Conservation (phyloP, 2,888 invertebrate species). For the Temnothorax rugatulus region DNA sequence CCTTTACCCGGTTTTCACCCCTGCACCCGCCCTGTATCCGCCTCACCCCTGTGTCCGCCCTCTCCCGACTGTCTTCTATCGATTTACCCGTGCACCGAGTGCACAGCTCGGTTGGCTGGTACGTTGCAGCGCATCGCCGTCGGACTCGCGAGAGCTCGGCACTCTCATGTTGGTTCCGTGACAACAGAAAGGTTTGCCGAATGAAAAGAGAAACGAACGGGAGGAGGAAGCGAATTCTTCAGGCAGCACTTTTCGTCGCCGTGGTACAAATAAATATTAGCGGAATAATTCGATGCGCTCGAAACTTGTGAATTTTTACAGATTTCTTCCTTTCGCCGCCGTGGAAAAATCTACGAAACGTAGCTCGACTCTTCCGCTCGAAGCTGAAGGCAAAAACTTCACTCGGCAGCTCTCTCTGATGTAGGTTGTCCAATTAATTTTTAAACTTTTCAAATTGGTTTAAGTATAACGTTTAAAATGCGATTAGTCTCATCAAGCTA, state of each 20-base stretch:
- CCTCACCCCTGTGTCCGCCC: constrained; percentile 34
- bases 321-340: background rate
- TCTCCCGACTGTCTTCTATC: constrained; percentile 62
- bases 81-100: constrained; percentile 71
- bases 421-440: background rate
- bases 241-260: background rate
- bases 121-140: constrained; percentile 47
- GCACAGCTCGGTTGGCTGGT: constrained; percentile 66
- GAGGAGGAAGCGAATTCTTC: constrained; percentile 7
- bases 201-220: constrained; percentile 8
- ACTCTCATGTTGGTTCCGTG: constrained; percentile 42
- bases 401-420: too few species aligned
- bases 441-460: background rate
- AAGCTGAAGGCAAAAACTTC: background rate
- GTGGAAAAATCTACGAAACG: background rate
- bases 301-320: background rate
- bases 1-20: constrained; percentile 62
- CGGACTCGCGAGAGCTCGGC: constrained; percentile 39
- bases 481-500: background rate
- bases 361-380: background rate
- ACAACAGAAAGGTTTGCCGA: constrained; percentile 27
- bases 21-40: constrained; percentile 35
- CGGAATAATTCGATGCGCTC: background rate
- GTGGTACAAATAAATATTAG: constrained; percentile 3
- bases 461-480: background rate